phyloP scores from a whole-genome alignment of 2,888 invertebrate species.

The Tipula confusa region DNA sequence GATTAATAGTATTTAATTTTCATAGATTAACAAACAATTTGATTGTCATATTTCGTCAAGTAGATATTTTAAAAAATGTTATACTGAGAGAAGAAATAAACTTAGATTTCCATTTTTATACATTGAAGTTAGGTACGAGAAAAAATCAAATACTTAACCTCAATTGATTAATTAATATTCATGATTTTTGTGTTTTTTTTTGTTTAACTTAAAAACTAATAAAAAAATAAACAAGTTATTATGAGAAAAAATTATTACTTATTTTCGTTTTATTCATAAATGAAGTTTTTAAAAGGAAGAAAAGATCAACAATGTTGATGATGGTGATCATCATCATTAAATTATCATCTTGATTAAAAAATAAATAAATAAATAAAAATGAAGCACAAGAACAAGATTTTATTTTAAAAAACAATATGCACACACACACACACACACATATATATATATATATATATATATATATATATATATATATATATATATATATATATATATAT shows the following conservation, averaged over 20 bases:
- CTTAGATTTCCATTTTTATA: background rate
- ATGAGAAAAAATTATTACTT: conserved; percentile 15
- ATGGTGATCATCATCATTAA: background rate
- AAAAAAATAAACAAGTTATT: conserved; percentile 14
- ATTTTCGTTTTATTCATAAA: background rate
- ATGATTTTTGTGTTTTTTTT: conserved; percentile 8
- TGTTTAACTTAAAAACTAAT: conserved; percentile 16
- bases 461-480: no score
- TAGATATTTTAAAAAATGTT: background rate
- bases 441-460: no score
- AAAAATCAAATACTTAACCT: conserved; percentile 13
- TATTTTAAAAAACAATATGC: background rate
- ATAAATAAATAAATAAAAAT: background rate
- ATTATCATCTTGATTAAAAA: conserved; percentile 25
- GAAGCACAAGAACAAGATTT: background rate
- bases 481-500: no score
- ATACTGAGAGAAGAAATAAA: background rate
- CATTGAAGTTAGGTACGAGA: background rate
- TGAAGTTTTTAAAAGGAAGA: background rate
- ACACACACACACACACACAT: no score
- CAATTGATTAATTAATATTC: conserved; percentile 25
- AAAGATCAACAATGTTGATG: background rate
- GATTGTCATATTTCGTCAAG: background rate
- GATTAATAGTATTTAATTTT: background rate
- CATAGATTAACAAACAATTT: conserved; percentile 6